Evolutionary conservation across 2,113 vertebrate genomes (phyloP).

Genomic region (Alaudala cheleensis): DNA sequence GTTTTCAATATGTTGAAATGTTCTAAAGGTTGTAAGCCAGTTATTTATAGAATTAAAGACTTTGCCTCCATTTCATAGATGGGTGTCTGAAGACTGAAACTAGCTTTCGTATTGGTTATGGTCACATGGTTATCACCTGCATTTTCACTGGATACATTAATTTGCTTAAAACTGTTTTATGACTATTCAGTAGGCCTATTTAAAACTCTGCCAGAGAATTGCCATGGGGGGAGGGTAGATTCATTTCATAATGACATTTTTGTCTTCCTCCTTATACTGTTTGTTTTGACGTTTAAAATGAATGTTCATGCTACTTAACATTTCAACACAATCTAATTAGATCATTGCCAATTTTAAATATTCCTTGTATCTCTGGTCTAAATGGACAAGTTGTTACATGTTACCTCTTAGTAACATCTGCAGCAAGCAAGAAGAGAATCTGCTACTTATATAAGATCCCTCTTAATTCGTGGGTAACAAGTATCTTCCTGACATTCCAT

Average conservation of each 20-base stretch:
- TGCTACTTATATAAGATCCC: not conserved
- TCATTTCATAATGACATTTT: not conserved
- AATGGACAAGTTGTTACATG: not conserved
- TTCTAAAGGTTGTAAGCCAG: not conserved
- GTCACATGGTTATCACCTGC: not conserved
- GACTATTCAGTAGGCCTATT: not conserved
- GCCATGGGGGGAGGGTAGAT: rapidly evolving
- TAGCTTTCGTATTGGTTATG: not conserved
- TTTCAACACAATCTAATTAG: not conserved
- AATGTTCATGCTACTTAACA: not conserved
- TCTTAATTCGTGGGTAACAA: not conserved
- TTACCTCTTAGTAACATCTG: not conserved
- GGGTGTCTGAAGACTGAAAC: not conserved
- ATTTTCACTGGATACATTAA: not conserved
- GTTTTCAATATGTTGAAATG: not conserved
- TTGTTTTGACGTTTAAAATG: not conserved
- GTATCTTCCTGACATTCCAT: not conserved
- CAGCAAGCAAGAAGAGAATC: not conserved
- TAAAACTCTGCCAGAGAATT: not conserved
- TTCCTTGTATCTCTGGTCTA: not conserved
- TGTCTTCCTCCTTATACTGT: not conserved
- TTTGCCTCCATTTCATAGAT: not conserved
- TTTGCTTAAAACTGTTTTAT: not conserved
- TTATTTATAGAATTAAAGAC: not conserved
- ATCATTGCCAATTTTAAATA: not conserved